phyloP scores from a whole-genome alignment of 1,140 invertebrate genomes.

The Atta cephalotes region DNA sequence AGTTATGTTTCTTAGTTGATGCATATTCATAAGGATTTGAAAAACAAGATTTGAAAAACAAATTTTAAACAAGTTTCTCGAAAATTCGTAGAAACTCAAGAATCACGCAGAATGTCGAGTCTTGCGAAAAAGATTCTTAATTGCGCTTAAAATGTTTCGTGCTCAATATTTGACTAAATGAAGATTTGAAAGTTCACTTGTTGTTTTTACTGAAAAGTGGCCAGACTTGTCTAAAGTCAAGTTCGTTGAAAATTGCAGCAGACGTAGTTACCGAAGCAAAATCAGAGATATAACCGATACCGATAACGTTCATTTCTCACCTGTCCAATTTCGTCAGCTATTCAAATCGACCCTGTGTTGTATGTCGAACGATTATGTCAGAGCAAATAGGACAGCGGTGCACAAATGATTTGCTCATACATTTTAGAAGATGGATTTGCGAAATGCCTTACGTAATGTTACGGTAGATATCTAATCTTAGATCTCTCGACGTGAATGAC shows the following conservation, averaged over 20 bases:
- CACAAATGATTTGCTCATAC: background rate
- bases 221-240: background rate
- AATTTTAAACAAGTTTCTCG: background rate
- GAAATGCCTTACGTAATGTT: background rate
- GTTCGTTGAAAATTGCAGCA: background rate
- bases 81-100: background rate
- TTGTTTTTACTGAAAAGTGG: background rate
- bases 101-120: background rate
- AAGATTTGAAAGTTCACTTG: background rate
- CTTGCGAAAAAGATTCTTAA: background rate
- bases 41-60: background rate
- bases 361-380: conserved; percentile 17
- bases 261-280: background rate
- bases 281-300: background rate
- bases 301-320: conserved; percentile 4
- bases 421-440: conserved; percentile 1
- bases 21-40: conserved; percentile 5
- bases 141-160: background rate
- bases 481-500: background rate
- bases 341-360: background rate
- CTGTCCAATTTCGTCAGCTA: conserved; percentile 19
- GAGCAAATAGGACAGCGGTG: background rate
- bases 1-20: background rate
- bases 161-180: background rate
- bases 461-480: conserved; percentile 8